Evolutionary conservation across 2,797 vertebrate species (phyloP).

Genomic region (Acrocephalus scirpaceus): DNA sequence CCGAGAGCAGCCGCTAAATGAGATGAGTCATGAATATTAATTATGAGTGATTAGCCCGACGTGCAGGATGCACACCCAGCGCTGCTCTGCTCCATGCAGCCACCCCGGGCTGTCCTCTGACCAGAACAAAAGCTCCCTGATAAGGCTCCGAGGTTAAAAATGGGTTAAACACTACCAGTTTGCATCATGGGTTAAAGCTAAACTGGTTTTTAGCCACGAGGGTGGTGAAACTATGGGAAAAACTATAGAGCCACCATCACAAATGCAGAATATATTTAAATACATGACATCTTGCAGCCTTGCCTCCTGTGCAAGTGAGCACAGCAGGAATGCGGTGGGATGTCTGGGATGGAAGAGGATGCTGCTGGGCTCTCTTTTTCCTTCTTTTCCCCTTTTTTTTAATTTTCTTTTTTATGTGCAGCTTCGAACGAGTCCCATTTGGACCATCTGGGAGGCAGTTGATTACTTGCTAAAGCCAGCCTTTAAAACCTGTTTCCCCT

Average conservation of each 20-base stretch:
- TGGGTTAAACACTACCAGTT: neutral
- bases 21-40: conserved; percentile 78
- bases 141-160: neutral
- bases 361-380: accelerated
- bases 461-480: conserved; percentile 41
- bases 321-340: neutral
- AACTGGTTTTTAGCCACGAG: neutral
- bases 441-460: neutral
- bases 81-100: conserved; percentile 15
- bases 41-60: conserved; percentile 43
- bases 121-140: neutral
- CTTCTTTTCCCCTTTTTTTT: neutral
- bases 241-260: neutral
- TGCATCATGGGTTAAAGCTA: neutral
- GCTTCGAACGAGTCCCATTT: neutral
- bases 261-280: conserved; percentile 28
- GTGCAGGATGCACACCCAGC: conserved; percentile 33
- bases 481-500: conserved; percentile 19
- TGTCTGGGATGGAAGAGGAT: neutral
- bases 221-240: neutral
- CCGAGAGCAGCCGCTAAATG: conserved; percentile 63
- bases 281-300: neutral
- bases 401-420: neutral
- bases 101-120: conserved; percentile 54
- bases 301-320: conserved; percentile 44